Percentiles rank a stretch among this genome's conserved stretches.
Evolutionary conservation across 1,140 invertebrate species (phyloP).

Genomic region (Drosophila nigromelanica): DNA sequence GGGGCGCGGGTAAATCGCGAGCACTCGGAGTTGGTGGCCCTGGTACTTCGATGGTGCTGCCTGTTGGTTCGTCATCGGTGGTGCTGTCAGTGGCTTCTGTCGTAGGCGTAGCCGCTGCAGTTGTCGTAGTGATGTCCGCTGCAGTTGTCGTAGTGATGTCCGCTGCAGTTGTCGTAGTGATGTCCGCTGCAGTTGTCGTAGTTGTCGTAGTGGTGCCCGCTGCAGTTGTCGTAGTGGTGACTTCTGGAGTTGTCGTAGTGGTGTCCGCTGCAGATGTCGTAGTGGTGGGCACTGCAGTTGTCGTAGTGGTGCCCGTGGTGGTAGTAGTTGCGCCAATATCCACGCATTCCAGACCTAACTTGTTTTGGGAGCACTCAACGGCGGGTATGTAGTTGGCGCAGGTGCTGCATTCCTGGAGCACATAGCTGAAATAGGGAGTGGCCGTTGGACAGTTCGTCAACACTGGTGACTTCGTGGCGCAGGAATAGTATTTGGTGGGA

Average conservation of each 20-base stretch:
- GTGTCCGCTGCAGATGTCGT: too few species aligned
- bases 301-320: too few species aligned
- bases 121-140: background rate
- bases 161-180: background rate
- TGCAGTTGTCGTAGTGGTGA: too few species aligned
- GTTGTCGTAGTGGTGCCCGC: too few species aligned
- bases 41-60: slow-evolving; percentile 42
- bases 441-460: background rate
- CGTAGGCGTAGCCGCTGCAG: background rate
- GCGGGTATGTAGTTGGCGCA: slow-evolving; percentile 49
- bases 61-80: background rate
- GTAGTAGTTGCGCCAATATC: background rate
- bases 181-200: background rate
- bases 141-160: background rate
- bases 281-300: too few species aligned
- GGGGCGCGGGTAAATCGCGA: slow-evolving; percentile 43
- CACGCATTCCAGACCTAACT: slow-evolving; percentile 16
- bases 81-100: background rate
- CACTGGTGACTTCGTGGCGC: background rate
- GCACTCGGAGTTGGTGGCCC: slow-evolving; percentile 54
- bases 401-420: slow-evolving; percentile 27
- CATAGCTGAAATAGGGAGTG: slow-evolving; percentile 42
- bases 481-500: slow-evolving; percentile 36
- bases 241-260: too few species aligned
- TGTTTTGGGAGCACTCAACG: slow-evolving; percentile 17